Evolutionary conservation across 2,113 vertebrate genomes (phyloP), one percentile per base, ranked within the genome.

Genomic region (Hippopotamus amphibius): DNA sequence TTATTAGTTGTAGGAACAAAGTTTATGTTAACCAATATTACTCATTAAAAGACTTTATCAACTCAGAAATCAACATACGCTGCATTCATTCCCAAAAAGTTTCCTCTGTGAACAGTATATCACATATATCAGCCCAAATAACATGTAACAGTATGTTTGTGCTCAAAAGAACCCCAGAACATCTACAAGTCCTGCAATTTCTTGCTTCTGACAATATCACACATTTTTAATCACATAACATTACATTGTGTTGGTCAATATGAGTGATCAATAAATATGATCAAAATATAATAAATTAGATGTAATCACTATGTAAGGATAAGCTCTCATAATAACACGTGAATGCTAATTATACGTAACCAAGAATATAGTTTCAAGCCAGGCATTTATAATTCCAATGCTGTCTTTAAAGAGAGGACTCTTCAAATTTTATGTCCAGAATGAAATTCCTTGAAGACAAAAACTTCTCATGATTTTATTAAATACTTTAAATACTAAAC

Each of bases 41-140:
- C 41, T 76, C 41, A 30, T 71, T 48, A 72, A 92, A 88, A 93
- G 76, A 82, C 50, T 95, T 74, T 84, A 13, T 15, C 33, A 92
- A 95, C 46, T 66, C 8, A 1, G 79, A 97, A 86, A 93, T 96
- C 92, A 96, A 93, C 16, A 97, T 82, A 96, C 43, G 88, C 37
- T 5, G 1, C 66, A 24, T 96, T 97, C 30, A 71, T 63, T 95
- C 76, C 85, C 82, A 84, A 77, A 93, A 10, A 17, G 88, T 53
- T 77, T 87, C 46, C 26, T 97, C 61, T 93, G 28, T 96, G 92
- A 97, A 89, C 77, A 96, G 4, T 37, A 28, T 86, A 93, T 33
- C 85, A 93, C 68, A 90, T 81, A 84, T 89, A 90, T 77, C 17
- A 76, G 48, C 16, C 55, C 71, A 92, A 72, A 30, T 46, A 94